Percentiles rank a stretch among this genome's conserved stretches.
Evolutionary conservation across 1,140 invertebrate genomes (phyloP).

Genomic region (Nymphalis io): DNA sequence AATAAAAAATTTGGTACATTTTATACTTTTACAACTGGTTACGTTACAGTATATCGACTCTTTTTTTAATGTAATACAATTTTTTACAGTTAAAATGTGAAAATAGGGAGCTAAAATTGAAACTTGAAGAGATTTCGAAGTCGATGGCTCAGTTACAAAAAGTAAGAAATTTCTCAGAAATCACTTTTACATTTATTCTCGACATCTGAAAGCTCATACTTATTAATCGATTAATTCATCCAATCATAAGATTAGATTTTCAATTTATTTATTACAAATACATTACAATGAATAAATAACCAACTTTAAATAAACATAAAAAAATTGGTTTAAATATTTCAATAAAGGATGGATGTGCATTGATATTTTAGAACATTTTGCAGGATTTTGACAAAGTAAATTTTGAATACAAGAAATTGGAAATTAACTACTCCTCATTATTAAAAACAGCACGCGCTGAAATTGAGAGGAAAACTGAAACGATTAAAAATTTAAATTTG

Average conservation of each 20-base stretch:
- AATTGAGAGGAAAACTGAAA: conserved; percentile 67
- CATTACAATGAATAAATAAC: background rate
- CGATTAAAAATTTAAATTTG: conserved; percentile 61
- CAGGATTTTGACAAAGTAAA: conserved; percentile 71
- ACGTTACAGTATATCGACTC: background rate
- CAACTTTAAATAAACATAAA: background rate
- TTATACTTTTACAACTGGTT: conserved; percentile 1
- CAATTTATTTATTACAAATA: too few relatives aligned
- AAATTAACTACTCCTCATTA: conserved; percentile 68
- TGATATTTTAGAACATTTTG: conserved; percentile 74
- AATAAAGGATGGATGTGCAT: conserved; percentile 56
- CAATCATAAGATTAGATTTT: too few relatives aligned
- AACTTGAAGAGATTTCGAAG: conserved; percentile 56
- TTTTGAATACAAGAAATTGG: conserved; percentile 60
- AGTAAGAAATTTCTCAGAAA: conserved; percentile 52
- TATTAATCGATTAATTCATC: background rate
- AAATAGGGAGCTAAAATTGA: conserved; percentile 60
- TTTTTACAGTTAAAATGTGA: conserved; percentile 62
- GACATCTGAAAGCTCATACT: background rate
- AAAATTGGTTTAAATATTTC: background rate
- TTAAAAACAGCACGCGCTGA: conserved; percentile 68
- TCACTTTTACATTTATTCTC: background rate
- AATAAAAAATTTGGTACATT: background rate
- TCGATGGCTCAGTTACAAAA: conserved; percentile 58
- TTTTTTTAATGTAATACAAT: conserved; percentile 8